phyloP scores from a whole-genome alignment of 2,888 invertebrate species.

The Mythimna lalbum region DNA sequence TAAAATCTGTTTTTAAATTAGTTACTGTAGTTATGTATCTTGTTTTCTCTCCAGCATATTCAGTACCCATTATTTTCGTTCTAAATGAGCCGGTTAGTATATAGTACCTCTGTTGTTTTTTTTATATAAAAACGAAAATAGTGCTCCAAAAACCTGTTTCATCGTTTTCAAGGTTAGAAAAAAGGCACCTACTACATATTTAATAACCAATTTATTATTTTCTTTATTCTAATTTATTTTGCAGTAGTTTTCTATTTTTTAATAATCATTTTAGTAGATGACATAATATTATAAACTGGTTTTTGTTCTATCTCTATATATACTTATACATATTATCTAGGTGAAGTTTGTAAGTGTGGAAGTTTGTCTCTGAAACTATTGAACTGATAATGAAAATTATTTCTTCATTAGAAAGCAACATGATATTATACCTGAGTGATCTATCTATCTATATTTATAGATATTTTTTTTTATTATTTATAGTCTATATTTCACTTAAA shows the following conservation, averaged over 20 bases:
- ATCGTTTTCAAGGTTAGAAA: conserved; percentile 11
- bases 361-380: too few species aligned
- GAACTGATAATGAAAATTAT: too few species aligned
- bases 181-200: conserved; percentile 4
- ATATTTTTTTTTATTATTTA: too few species aligned
- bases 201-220: not conserved
- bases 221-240: not conserved
- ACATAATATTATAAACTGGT: not conserved
- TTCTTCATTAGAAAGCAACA: too few species aligned
- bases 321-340: too few species aligned
- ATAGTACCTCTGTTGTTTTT: too few species aligned
- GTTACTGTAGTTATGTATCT: not conserved
- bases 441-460: too few species aligned
- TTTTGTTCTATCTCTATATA: too few species aligned
- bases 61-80: not conserved
- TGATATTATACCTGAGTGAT: too few species aligned
- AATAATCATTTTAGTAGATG: not conserved
- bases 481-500: too few species aligned
- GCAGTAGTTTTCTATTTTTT: not conserved
- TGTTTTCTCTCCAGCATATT: not conserved
- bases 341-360: too few species aligned
- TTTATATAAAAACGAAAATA: not conserved
- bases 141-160: conserved; percentile 18
- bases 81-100: not conserved
- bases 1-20: too few species aligned